Base-by-base conservation (phyloP, 2,888 invertebrate species). In the Volucella inanis region DNA sequence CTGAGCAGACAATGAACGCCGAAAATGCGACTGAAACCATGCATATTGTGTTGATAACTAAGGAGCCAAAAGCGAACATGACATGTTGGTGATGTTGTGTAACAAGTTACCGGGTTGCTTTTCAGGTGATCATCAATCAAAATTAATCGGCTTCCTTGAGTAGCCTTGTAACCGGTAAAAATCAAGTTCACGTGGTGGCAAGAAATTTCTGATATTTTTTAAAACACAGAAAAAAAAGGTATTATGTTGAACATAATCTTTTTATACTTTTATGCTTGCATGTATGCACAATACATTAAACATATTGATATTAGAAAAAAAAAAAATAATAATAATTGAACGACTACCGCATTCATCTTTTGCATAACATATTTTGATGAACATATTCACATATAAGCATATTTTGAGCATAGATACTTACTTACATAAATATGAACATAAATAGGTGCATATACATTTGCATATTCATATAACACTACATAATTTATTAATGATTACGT, bases 71-170 rank as follows among this genome's bases (percentile, higher is more conserved):
- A 54, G 41, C 38, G 49, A 65, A 64, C 62, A 70, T 62, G 61
- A 78, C 54, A 72, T 61, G 38, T 74, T 39, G 55, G 57, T 31
- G 74, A 68, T 68, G 79, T 79, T 83, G 72, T 64, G 68, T 79
- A 83, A 83, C 68, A 83, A 62, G 83, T 70, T 79, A 79, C 41
- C 45, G 14, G 67, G 64, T 74, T 57, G 41, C 78, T 78, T 78
- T 79, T 68, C 14, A 38, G 74, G 57, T 72, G 57, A 74, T 83
- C 57, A 83, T 83, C 79, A 78, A 83, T 83, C 83, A 83, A 74
- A 68, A 10, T 31, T 62, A 79, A 68, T 79, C 68, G 55, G 64
- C 78, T 83, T 79, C 83, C 79, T 55, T 52, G 55, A 79, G 39
- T 74, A 15, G 22, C 52, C 45, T 79, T 78, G 61, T 74, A 74